Conservation (phyloP, 2,888 invertebrate species). For the Tetrapedia diversipes region DNA sequence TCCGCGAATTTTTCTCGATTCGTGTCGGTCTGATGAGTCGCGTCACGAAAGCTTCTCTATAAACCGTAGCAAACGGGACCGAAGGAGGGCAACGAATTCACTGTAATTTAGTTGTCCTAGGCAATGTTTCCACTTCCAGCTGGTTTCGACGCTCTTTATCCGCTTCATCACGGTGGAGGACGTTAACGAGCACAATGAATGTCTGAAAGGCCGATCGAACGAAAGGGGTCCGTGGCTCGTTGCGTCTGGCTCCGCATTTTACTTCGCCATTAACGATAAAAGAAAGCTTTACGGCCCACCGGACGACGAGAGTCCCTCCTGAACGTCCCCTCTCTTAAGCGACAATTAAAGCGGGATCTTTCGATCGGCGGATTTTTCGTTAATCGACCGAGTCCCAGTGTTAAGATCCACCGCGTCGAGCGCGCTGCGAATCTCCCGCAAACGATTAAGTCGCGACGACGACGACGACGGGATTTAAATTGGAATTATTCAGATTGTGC, state of each 20-base stretch:
- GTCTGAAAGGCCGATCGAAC: constrained; percentile 57
- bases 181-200: constrained; percentile 55
- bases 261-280: constrained; percentile 58
- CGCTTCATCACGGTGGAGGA: constrained; percentile 53
- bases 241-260: constrained; percentile 53
- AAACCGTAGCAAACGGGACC: not conserved
- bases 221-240: constrained; percentile 45
- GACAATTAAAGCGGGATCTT: constrained; percentile 62
- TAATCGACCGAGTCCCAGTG: constrained; percentile 39
- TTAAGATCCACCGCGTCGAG: constrained; percentile 31
- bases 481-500: constrained; percentile 52
- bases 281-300: constrained; percentile 54
- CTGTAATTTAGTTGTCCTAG: constrained; percentile 13
- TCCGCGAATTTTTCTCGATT: not conserved
- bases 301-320: constrained; percentile 20
- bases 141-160: constrained; percentile 22
- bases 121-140: constrained; percentile 11
- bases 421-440: constrained; percentile 10
- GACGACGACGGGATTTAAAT: constrained; percentile 51
- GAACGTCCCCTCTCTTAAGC: constrained; percentile 13
- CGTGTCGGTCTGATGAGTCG: not conserved
- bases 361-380: constrained; percentile 50
- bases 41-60: not conserved
- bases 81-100: not conserved
- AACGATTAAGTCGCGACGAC: constrained; percentile 37